Base-by-base conservation (phyloP, 2,888 invertebrate genomes). In the Eupithecia subfuscata region DNA sequence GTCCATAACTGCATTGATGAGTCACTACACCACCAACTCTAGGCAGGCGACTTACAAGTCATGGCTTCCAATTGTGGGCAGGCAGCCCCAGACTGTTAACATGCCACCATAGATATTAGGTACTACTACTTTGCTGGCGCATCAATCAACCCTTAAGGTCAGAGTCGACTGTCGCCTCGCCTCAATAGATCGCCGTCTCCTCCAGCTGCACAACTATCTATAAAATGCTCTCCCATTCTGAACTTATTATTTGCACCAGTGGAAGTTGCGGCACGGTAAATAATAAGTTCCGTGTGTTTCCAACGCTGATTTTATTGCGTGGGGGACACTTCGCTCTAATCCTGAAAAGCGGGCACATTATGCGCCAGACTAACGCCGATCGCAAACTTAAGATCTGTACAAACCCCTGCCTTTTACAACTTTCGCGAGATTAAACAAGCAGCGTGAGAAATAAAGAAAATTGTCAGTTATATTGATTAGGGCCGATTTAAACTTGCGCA, bases 271-370 rank as follows among this genome's bases (percentile, higher is more conserved):
- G 18, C 16, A 52, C n/a, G 52, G 52, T 52, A 56, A 11, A 56
- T 11, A 22, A 56, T 56, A 56, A 56, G 56, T 30, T 43, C 69
- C 75, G 82, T 82, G 77, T 74, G 77, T 76, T 79, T 75, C 43
- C 75, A 69, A 12, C 45, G 69, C 73, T 70, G 78, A 77, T 71
- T 77, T 78, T 71, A 77, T 70, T 68, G 72, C 71, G 70, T 45
- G 76, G 73, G 73, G 76, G 74, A 68, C 70, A 74, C 73, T 73
- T 75, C 80, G 77, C 69, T 63, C 73, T 81, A 81, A 82, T 79
- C 82, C 81, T 65, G 78, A 80, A 82, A 83, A 63, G 63, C 56
- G 56, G 63, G 22, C 30, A 80, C 75, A 69, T 83, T 83, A 76
- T 79, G 80, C 77, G 64, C 70, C 76, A 77, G 25, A 12, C 30